Base-by-base conservation (phyloP, 2,888 invertebrate genomes). In the Apodemia zela region DNA sequence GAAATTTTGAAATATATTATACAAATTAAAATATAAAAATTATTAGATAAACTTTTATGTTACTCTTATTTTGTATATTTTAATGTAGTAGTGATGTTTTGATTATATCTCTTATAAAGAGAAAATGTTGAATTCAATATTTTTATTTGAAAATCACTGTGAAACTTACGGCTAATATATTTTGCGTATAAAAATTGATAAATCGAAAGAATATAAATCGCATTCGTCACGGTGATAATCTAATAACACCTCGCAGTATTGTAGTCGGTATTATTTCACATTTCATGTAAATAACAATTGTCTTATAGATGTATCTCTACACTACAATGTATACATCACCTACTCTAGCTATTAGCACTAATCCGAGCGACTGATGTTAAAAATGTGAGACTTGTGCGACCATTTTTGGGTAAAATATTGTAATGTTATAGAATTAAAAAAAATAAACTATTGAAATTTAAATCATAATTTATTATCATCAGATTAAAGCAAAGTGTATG, bases 271-370 rank as follows among this genome's bases (percentile, higher is more conserved):
- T 18, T 51, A 21, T 51, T 51, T 51, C 51, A 51, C 51, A 51
- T 51, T 51, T 21, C 21, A 51, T 51, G 51, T 51, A 51, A 51
- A 35, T 59, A 42, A 21, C 42, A 60, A 21, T 60, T 42, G 17
- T 42, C 38, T 21, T 42, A 60, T 64, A 68, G 65, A 67, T 63
- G 61, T 61, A 49, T 58, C 58, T 66, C 67, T 68, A 69, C 63
- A 64, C 67, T 68, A 67, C 60, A 61, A 51, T 21, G 51, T 21
- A 51, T 58, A 61, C 59, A 57, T 57, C 63, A 60, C 65, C 66
- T 69, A 67, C 68, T 54, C 66, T 69, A 67, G 64, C 68, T 67
- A 67, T 68, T 62, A 65, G 67, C 63, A 49, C 61, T 66, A 63
- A 67, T 59, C 59, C 61, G 60, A 59, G 18, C 47, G 47, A 35